Evolutionary conservation across 1,140 invertebrate genomes (phyloP).

Genomic region (Drosophila sulfurigaster): DNA sequence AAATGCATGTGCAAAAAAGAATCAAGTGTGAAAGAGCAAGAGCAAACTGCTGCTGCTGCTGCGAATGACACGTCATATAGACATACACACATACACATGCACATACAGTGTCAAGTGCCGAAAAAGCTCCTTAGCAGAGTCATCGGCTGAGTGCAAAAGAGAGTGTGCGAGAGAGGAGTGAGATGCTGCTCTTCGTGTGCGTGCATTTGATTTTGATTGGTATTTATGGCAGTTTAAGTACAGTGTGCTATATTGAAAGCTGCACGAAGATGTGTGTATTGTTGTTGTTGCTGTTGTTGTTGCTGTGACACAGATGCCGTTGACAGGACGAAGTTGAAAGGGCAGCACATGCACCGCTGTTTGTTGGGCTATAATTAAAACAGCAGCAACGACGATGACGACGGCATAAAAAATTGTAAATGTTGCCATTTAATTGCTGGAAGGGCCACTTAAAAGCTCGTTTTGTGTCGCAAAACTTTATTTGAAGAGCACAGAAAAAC

Average conservation of each 20-base stretch:
- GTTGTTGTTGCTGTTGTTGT: conserved; percentile 65
- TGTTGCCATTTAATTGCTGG: conserved; percentile 46
- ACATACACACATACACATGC: neutral
- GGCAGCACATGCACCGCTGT: conserved; percentile 1
- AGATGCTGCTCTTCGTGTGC: conserved; percentile 4
- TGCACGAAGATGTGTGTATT: conserved; percentile 52
- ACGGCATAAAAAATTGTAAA: conserved; percentile 22
- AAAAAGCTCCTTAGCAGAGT: conserved; percentile 10
- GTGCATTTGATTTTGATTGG: conserved; percentile 83
- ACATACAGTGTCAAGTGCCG: conserved; percentile 30
- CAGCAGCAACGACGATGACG: neutral
- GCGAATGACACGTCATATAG: conserved; percentile 15
- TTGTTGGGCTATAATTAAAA: conserved; percentile 14
- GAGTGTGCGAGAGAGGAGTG: neutral
- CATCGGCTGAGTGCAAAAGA: neutral
- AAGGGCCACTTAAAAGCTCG: conserved; percentile 53
- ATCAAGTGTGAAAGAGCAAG: conserved; percentile 3
- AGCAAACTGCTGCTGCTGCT: conserved; percentile 24
- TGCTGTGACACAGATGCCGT: conserved; percentile 43
- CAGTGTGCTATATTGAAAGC: conserved; percentile 28
- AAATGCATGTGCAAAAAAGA: conserved; percentile 15
- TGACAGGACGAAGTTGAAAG: conserved; percentile 33
- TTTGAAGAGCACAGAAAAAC: conserved; percentile 20
- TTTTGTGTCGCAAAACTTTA: conserved; percentile 47
- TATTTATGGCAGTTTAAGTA: conserved; percentile 84